phyloP scores from a whole-genome alignment of 2,113 vertebrate genomes.

The Crotophaga sulcirostris region DNA sequence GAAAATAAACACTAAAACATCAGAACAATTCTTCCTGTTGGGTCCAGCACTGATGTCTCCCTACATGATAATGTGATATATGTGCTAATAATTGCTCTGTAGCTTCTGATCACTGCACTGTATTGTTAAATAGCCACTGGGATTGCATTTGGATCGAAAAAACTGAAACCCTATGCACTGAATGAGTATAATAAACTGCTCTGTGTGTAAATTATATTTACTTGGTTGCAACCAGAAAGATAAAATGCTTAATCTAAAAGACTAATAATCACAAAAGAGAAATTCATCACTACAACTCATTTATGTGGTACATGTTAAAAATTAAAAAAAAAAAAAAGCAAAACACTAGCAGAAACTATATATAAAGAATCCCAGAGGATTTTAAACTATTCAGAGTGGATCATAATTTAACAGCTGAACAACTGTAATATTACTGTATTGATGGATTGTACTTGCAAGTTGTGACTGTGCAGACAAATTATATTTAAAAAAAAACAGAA shows the following conservation, averaged over 20 bases:
- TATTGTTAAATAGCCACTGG: not conserved
- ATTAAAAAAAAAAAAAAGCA: conserved; percentile 52
- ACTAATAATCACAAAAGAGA: conserved; percentile 5
- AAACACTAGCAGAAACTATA: conserved; percentile 42
- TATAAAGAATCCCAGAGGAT: not conserved
- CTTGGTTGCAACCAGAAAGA: not conserved
- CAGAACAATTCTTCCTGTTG: not conserved
- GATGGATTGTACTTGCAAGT: conserved; percentile 4
- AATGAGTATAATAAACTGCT: conserved; percentile 5
- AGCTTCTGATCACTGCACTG: not conserved
- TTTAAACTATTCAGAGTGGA: conserved; percentile 14
- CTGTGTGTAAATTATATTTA: conserved; percentile 3
- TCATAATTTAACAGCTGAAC: conserved; percentile 53
- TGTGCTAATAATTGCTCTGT: not conserved
- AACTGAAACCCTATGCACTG: not conserved
- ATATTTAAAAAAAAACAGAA: not conserved
- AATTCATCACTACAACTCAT: conserved; percentile 36
- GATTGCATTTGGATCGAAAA: not conserved
- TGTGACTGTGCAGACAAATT: not conserved
- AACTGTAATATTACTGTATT: conserved; percentile 5
- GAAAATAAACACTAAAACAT: not conserved
- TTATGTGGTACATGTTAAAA: conserved; percentile 6
- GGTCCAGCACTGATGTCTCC: not conserved
- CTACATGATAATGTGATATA: not conserved
- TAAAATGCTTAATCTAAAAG: conserved; percentile 60